Base-by-base conservation (phyloP, 2,888 invertebrate species). In the Cheilosia scutellata region DNA sequence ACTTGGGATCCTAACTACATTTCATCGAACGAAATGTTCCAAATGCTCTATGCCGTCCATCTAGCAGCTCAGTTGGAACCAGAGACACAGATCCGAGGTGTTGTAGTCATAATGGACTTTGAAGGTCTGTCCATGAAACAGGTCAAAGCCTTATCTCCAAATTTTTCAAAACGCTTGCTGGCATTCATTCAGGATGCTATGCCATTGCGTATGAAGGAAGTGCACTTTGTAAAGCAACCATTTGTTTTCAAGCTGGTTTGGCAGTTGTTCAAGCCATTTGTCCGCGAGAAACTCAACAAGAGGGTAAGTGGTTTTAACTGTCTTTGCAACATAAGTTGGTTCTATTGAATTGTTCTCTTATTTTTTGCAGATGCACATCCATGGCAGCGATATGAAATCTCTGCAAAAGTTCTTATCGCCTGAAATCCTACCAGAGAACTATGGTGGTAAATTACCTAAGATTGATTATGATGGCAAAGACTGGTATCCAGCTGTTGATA, bases 181-280 rank as follows among this genome's bases (percentile, higher is more conserved):
- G 94, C 94, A 9, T 97, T 97, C 92, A 97, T 97, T 88, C 97
- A 97, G 92, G 96, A 97, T 77, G 97, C 97, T 0, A 96, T 97
- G 96, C 97, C 97, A 2, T 92, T 97, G 65, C 94, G 97, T 71
- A 93, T 97, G 88, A 97, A 96, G 92, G 96, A 97, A 92, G 95
- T 97, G 9, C 97, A 97, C 92, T 95, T 97, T 90, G 96, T 97
- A 2, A 96, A 96, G 90, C 95, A 97, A 90, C 97, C 97, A 0
- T 95, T 95, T 93, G 93, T 97, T 84, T 97, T 97, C 93, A 96
- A 95, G 90, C 94, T 96, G 92, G 96, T 97, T 1, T 97, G 97
- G 97, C 93, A 94, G 60, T 94, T 97, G 91, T 97, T 97, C 93
- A 96, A 96, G 92, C 97, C 97, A 7, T 95, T 97, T 90, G 95